A percentile compares a stretch with the other conserved stretches of the same genome.
phyloP scores from a whole-genome alignment of 2,888 invertebrate genomes.

The Gastrophysa polygoni region DNA sequence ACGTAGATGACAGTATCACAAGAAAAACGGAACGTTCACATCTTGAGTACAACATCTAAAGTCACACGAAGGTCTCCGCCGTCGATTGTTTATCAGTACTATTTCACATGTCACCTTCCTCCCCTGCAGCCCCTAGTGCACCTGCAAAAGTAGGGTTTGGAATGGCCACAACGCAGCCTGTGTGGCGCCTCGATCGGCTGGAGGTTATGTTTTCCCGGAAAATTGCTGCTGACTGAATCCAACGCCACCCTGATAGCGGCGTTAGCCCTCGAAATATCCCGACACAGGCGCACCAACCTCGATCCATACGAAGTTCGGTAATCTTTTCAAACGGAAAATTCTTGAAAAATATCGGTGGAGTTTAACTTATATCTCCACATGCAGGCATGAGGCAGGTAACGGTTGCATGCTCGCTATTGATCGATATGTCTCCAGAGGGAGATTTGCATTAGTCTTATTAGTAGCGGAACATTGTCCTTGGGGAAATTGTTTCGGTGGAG shows the following conservation, averaged over 20 bases:
- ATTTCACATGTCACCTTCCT: slow-evolving; percentile 16
- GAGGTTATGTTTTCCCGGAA: slow-evolving; percentile 36
- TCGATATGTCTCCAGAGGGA: neutral
- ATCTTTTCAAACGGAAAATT: slow-evolving; percentile 37
- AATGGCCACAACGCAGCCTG: slow-evolving; percentile 29
- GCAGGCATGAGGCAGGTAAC: slow-evolving; percentile 23
- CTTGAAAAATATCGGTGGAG: slow-evolving; percentile 35
- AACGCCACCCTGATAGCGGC: slow-evolving; percentile 45
- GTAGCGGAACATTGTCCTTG: no score
- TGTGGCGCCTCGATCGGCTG: slow-evolving; percentile 34
- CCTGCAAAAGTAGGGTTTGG: slow-evolving; percentile 15
- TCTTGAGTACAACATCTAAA: slow-evolving; percentile 25
- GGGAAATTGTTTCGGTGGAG: no score
- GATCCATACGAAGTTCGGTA: slow-evolving; percentile 41
- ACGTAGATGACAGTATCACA: slow-evolving; percentile 23
- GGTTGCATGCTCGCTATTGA: neutral
- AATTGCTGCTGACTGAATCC: slow-evolving; percentile 45
- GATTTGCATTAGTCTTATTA: neutral
- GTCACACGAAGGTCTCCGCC: slow-evolving; percentile 11
- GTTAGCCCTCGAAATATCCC: slow-evolving; percentile 43
- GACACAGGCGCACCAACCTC: slow-evolving; percentile 44
- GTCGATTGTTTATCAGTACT: no score
- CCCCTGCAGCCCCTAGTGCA: neutral
- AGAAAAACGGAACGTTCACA: slow-evolving; percentile 37
- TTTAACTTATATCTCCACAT: slow-evolving; percentile 40